These are phyloP conservation scores for Petromus typicus DNA, from an alignment of 2,113 vertebrate species.

Conservation along the genomic window DNA sequence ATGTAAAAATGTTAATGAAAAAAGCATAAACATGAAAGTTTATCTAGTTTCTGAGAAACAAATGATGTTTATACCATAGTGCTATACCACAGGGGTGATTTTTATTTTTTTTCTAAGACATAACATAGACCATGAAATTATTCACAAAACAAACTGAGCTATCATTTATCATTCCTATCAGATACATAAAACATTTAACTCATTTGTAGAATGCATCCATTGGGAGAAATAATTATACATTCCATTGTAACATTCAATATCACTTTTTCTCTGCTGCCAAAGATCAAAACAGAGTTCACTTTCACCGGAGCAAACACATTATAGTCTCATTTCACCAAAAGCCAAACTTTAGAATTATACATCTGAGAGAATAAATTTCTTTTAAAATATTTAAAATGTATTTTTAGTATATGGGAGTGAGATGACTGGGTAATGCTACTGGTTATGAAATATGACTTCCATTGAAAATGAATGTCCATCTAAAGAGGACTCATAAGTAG, in stretches of 20 bases:
- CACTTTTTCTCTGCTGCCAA: slow-evolving; percentile 56
- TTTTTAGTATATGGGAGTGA: not conserved
- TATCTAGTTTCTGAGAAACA: slow-evolving; percentile 58
- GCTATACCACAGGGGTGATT: not conserved
- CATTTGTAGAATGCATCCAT: slow-evolving; percentile 33
- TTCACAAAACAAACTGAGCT: slow-evolving; percentile 51
- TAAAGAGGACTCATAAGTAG: not conserved
- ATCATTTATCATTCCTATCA: slow-evolving; percentile 66
- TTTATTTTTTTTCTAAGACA: slow-evolving; percentile 45
- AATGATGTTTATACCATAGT: slow-evolving; percentile 43
- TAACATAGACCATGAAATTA: slow-evolving; percentile 60
- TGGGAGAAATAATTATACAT: slow-evolving; percentile 45
- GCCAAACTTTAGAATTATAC: slow-evolving; percentile 50
- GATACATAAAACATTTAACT: slow-evolving; percentile 64
- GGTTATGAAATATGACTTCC: not conserved
- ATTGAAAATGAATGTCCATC: not conserved
- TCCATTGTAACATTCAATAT: slow-evolving; percentile 8
- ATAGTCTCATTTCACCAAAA: slow-evolving; percentile 50
- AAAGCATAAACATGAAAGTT: slow-evolving; percentile 57
- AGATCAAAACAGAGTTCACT: slow-evolving; percentile 56
- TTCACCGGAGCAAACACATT: slow-evolving; percentile 66
- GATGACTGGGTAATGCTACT: not conserved
- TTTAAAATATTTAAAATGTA: slow-evolving; percentile 29
- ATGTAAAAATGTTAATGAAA: slow-evolving; percentile 45
- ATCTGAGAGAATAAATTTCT: slow-evolving; percentile 2